A percentile compares a stretch with the other conserved stretches of the same genome.
These are phyloP conservation scores for Fulica atra DNA, from an alignment of 2,113 vertebrate species.

Conservation along the genomic window DNA sequence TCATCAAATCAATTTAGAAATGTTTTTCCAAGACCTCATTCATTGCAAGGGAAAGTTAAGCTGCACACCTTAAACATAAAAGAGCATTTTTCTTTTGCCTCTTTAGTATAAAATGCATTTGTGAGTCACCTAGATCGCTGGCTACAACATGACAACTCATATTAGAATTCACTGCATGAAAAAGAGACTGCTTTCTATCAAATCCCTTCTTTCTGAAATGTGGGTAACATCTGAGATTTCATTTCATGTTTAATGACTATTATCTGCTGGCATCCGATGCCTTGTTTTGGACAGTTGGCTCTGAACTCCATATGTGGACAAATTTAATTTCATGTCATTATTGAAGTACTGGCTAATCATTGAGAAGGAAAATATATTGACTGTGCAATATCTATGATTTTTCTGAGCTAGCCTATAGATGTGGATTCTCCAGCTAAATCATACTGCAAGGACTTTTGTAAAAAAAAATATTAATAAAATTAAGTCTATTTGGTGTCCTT, in stretches of 20 bases:
- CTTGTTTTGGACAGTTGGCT: background rate
- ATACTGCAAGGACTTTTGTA: background rate
- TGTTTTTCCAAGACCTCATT: background rate
- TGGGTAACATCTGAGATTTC: background rate
- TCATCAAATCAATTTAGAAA: background rate
- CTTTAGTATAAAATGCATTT: background rate
- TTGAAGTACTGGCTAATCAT: background rate
- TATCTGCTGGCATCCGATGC: background rate
- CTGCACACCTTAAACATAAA: background rate
- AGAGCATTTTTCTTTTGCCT: background rate
- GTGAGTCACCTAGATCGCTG: background rate
- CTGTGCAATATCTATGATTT: background rate
- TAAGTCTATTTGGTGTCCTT: background rate
- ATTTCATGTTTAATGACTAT: background rate
- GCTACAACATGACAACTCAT: background rate
- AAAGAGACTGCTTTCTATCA: background rate
- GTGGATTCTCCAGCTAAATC: background rate
- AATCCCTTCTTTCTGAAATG: background rate
- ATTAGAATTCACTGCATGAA: background rate
- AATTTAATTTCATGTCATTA: background rate
- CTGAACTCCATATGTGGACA: background rate
- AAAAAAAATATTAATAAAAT: background rate
- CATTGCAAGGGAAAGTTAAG: background rate
- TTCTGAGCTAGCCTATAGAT: rapidly evolving
- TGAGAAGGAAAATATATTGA: background rate